Evolutionary conservation across 2,888 invertebrate species (phyloP), one percentile per base, ranked within the genome.

Genomic region (Philereme transversata): DNA sequence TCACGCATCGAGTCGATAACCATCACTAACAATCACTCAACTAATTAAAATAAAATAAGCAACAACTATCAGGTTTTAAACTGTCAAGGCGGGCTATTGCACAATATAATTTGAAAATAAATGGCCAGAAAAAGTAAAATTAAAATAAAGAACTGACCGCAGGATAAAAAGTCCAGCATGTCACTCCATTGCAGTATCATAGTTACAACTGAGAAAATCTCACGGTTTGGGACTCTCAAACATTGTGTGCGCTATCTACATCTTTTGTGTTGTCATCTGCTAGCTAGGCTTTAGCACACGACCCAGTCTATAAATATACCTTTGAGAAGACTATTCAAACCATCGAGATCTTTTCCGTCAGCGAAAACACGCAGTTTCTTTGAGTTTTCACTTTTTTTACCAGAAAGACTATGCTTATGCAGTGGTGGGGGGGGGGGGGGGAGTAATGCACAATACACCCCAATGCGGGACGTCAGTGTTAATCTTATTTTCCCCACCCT

Each of bases 121-220:
- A 11, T 44, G 34, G 4, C 9, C 4, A 53, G n/a, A 10, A 40
- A 45, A n/a, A 46, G 22, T 40, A 11, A 52, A 52, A 49, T 53
- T 57, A 4, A 34, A 51, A 62, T 78, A 78, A 75, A 75, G 72
- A 81, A 90, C 88, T 85, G 85, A 90, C 91, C 91, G 78, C 90
- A 89, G 68, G 81, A 78, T 72, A 90, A 82, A 79, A 88, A 88
- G 74, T 88, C 88, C 73, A 90, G 80, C 88, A 90, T 89, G 90
- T 91, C 91, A 81, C 86, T 86, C 87, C 89, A 90, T 85, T 88
- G 86, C 88, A 90, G 84, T 84, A 88, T 81, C 90, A 88, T 88
- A 78, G 78, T 85, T 84, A 81, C 82, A 82, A 91, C 91, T 91
- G 89, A 87, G 74, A 68, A 65, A 73, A 7, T 83, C 84, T 70